Base-by-base conservation (phyloP, 2,888 invertebrate genomes). In the Clistopyga incitator region DNA sequence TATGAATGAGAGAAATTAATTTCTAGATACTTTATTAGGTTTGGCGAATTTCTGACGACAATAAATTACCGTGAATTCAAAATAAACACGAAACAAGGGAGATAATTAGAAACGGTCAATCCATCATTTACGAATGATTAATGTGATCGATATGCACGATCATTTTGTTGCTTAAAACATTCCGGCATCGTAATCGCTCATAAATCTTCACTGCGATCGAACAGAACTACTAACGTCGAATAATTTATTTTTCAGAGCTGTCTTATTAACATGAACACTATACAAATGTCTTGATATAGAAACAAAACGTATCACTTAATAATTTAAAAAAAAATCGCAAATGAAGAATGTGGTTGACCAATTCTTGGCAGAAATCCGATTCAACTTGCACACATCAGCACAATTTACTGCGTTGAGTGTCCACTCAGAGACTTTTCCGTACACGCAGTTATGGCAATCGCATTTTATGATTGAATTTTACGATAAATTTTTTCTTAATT, bases 311-410 rank as follows among this genome's bases (percentile, higher is more conserved):
- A 25, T 25, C 15, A 8, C 13, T 6, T 38, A 38, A 38, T 38
- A 10, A 38, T 8, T 38, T n/a, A n/a, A n/a, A n/a, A n/a, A n/a
- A n/a, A n/a, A n/a, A n/a, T n/a, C n/a, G n/a, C n/a, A n/a, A n/a
- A 71, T 20, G 54, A 70, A 23, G 38, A 70, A 23, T 23, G 20
- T 8, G 18, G 25, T 54, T 42, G 23, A 23, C 38, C 23, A 54
- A 71, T 71, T 6, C 34, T 10, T n/a, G 56, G n/a, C 15, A 15
- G 71, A 34, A 61, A 61, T 74, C 50, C 11, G 20, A 61, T 47
- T 29, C 15, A 47, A 47, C 8, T 29, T 61, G 25, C 59, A 18
- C 13, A n/a, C 23, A 47, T 74, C 74, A 61, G 74, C 74, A 61
- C 25, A 74, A 34, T 34, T 74, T 4, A 15, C 15, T 25, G 13